Percentiles rank a stretch among this genome's conserved stretches.
Evolutionary conservation across 1,140 invertebrate genomes (phyloP).

Genomic region (Scaptodrosophila lebanonensis): DNA sequence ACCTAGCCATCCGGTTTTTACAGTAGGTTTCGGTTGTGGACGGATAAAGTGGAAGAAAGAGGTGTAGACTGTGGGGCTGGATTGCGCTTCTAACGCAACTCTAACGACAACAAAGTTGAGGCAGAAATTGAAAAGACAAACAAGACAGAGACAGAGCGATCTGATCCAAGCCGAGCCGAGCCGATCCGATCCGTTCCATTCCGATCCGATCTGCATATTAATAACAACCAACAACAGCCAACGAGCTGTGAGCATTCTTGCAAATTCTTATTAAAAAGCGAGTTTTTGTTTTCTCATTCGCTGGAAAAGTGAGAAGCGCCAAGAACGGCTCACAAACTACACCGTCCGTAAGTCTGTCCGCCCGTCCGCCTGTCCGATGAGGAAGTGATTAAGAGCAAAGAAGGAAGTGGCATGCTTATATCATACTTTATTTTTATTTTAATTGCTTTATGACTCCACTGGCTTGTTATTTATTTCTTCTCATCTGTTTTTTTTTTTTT

Average conservation of each 20-base stretch:
- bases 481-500: slow-evolving; percentile 28
- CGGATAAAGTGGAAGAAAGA: too few species aligned
- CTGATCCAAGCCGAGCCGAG: too few species aligned
- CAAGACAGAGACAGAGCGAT: slow-evolving; percentile 8
- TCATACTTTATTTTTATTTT: too few species aligned
- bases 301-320: slow-evolving; percentile 67
- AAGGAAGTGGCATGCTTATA: slow-evolving; percentile 32
- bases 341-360: too few species aligned
- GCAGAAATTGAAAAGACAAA: slow-evolving; percentile 12
- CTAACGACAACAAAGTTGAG: slow-evolving; percentile 44
- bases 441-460: slow-evolving; percentile 14
- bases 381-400: slow-evolving; percentile 43
- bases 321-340: slow-evolving; percentile 60
- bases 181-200: too few species aligned
- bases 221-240: slow-evolving; percentile 22
- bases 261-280: slow-evolving; percentile 73
- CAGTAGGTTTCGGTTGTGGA: slow-evolving; percentile 2
- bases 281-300: slow-evolving; percentile 46
- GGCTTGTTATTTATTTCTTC: slow-evolving; percentile 38
- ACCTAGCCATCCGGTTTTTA: slow-evolving; percentile 61
- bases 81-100: slow-evolving; percentile 50
- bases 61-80: too few species aligned
- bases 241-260: slow-evolving; percentile 47
- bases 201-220: slow-evolving; percentile 48
- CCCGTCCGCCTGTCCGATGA: slow-evolving; percentile 18